Evolutionary conservation across 2,113 vertebrate species (phyloP).

Genomic region (Empidonax alnorum): DNA sequence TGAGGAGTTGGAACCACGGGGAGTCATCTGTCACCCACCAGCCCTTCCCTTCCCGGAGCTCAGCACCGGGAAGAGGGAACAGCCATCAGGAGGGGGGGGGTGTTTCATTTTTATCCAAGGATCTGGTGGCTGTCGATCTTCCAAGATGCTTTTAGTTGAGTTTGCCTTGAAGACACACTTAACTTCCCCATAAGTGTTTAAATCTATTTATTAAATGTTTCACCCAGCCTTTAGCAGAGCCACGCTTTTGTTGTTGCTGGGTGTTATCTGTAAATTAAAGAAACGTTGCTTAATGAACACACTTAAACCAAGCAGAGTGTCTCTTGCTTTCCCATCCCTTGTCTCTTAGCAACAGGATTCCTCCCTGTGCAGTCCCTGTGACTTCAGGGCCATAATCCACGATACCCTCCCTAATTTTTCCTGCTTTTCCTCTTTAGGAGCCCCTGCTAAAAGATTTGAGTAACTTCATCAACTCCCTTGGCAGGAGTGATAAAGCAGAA

Average conservation of each 20-base stretch:
- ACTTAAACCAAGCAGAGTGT: not conserved
- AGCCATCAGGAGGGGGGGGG: not conserved
- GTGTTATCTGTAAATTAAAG: constrained; percentile 45
- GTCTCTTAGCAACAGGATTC: constrained; percentile 58
- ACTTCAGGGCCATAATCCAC: not conserved
- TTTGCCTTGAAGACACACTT: not conserved
- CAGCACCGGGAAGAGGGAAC: not conserved
- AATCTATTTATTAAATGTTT: not conserved
- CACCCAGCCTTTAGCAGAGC: not conserved
- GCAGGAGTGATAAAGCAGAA: constrained; percentile 17
- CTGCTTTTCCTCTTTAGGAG: not conserved
- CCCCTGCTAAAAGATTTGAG: not conserved
- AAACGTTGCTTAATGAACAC: constrained; percentile 44
- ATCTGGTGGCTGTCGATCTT: not conserved
- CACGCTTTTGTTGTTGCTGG: not conserved
- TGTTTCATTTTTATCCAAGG: not conserved
- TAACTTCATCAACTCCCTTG: constrained; percentile 22
- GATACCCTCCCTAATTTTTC: not conserved
- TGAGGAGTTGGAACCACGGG: not conserved
- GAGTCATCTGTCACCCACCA: constrained; percentile 13
- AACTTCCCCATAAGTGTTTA: not conserved
- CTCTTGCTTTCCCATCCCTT: not conserved
- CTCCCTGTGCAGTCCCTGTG: not conserved
- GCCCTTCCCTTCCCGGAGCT: not conserved
- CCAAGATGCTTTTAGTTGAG: not conserved